These are phyloP conservation scores for Chrysina gloriosa DNA, from an alignment of 2,888 invertebrate genomes.

Conservation along the genomic window DNA sequence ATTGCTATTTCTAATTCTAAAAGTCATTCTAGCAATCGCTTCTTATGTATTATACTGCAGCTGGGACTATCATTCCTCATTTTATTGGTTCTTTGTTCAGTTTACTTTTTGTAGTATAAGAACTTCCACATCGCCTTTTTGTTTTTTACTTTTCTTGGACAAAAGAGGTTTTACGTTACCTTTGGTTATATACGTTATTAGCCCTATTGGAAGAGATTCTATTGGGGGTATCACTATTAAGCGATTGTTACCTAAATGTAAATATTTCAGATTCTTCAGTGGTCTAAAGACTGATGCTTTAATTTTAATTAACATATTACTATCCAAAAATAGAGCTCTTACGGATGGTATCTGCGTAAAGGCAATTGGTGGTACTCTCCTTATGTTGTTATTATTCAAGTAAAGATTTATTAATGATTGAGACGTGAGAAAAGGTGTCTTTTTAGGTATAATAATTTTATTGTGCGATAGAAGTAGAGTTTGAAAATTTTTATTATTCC, in stretches of 20 bases:
- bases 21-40: no score
- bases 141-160: slow-evolving; percentile 5
- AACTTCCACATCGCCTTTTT: no score
- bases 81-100: not conserved
- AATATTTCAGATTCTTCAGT: slow-evolving; percentile 55
- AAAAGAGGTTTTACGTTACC: slow-evolving; percentile 19
- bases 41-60: no score
- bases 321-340: slow-evolving; percentile 58
- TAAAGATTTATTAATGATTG: slow-evolving; percentile 54
- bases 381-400: slow-evolving; percentile 58
- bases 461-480: slow-evolving; percentile 54
- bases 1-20: no score
- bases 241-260: slow-evolving; percentile 58
- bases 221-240: slow-evolving; percentile 44
- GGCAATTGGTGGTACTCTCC: slow-evolving; percentile 51
- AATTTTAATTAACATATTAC: slow-evolving; percentile 54
- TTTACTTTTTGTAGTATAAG: no score
- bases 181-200: slow-evolving; percentile 39
- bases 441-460: slow-evolving; percentile 52
- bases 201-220: slow-evolving; percentile 5
- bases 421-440: slow-evolving; percentile 53
- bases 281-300: slow-evolving; percentile 52
- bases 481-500: slow-evolving; percentile 52
- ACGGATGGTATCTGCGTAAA: slow-evolving; percentile 52
- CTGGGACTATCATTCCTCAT: no score